A percentile compares a stretch with the other conserved stretches of the same genome.
These are phyloP conservation scores for Spisula subtruncata DNA, from an alignment of 2,888 invertebrate genomes.

Conservation along the genomic window DNA sequence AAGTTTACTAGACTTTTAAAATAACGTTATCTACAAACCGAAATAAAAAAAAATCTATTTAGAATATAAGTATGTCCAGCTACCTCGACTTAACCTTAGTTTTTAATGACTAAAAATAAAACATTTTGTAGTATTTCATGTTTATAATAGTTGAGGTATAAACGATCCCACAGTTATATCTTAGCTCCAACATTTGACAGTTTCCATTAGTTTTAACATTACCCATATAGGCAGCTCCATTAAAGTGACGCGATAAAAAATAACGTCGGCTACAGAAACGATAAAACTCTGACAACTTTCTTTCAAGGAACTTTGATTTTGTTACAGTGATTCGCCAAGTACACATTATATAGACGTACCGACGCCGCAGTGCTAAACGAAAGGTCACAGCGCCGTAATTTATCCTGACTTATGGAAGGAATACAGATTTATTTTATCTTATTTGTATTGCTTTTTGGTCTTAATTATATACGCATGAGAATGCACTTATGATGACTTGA, in stretches of 20 bases:
- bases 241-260: conserved; percentile 20
- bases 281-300: conserved; percentile 13
- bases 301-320: conserved; percentile 3
- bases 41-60: too few relatives aligned
- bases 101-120: too few relatives aligned
- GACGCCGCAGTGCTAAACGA: not conserved
- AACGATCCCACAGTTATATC: not conserved
- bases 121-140: not conserved
- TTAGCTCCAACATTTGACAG: not conserved
- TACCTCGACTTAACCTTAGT: too few relatives aligned
- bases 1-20: too few relatives aligned
- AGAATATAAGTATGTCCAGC: too few relatives aligned
- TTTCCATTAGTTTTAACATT: conserved; percentile 22
- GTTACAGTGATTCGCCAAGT: not conserved
- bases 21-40: too few relatives aligned
- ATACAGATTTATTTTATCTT: too few relatives aligned
- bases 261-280: not conserved
- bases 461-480: too few relatives aligned
- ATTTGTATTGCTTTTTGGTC: too few relatives aligned
- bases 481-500: too few relatives aligned
- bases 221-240: not conserved
- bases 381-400: too few relatives aligned
- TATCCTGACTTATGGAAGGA: too few relatives aligned
- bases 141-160: not conserved
- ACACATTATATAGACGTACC: not conserved